Conservation (phyloP, 2,113 vertebrate genomes). For the Albula goreensis region DNA sequence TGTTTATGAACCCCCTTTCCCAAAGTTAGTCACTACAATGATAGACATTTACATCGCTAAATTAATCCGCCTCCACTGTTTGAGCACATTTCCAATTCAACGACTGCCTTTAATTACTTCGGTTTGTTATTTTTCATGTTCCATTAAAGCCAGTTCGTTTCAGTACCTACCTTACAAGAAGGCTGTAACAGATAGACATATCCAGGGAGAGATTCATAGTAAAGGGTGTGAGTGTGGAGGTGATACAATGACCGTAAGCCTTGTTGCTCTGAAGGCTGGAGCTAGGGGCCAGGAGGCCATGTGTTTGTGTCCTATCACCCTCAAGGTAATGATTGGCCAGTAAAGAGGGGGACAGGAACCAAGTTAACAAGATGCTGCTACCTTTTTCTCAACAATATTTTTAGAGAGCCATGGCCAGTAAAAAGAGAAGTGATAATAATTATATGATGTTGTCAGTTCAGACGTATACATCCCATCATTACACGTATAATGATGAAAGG, state of each 20-base stretch:
- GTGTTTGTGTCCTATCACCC: background rate
- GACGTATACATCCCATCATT: background rate
- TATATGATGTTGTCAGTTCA: no score
- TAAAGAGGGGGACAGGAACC: background rate
- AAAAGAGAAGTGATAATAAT: no score
- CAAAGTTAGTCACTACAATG: background rate
- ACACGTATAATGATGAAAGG: background rate
- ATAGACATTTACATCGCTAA: background rate
- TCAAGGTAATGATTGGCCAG: background rate
- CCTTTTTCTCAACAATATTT: no score
- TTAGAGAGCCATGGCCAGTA: no score
- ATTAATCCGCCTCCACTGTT: background rate
- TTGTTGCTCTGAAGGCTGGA: background rate
- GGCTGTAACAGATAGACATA: background rate
- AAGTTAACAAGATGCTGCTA: background rate
- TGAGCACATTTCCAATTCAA: background rate
- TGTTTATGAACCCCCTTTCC: background rate
- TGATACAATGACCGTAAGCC: background rate
- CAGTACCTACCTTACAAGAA: background rate
- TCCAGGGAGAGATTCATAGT: background rate
- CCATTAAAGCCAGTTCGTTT: background rate
- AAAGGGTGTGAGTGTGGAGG: background rate
- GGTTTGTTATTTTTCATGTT: background rate
- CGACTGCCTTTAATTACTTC: background rate
- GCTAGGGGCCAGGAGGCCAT: background rate